Evolutionary conservation across 2,797 vertebrate species (phyloP), one percentile per base, ranked within the genome.

Genomic region (Loris lydekkerianus): DNA sequence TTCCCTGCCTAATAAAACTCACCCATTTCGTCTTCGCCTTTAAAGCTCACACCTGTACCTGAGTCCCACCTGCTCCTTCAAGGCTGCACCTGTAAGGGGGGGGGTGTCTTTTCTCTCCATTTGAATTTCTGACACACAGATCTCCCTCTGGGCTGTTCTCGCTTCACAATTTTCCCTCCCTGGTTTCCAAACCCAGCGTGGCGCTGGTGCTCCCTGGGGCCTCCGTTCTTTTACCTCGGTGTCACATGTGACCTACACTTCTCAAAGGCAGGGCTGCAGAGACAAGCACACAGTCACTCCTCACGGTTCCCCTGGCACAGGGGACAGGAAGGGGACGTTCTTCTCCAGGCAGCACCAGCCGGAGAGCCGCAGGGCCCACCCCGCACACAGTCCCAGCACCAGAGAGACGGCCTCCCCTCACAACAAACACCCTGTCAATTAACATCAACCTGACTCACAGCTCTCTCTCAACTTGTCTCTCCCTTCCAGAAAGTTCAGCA

Each of bases 401-500:
- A 58, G 18, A 43, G 49, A 40, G 73, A 49, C 29, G 75, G n/a
- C n/a, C 49, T 53, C 18, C 53, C 53, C 56, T 25, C 5, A 0
- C 10, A 4, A 0, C 10, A 4, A n/a, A 37, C 40, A 0, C 10
- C 15, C 3, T 4, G 5, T 40, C 49, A 84, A 29, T 20, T 20
- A 85, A 75, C 31, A 21, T 1, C 0, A 0, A n/a, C 92, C 97
- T 88, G 80, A 90, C 13, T 21, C 0, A 0, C 0, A 25, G 95
- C 87, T 60, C 81, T n/a, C 37, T 78, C 90, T 86, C 95, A 25
- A 31, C 73, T 10, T 31, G 15, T 25, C 0, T 65, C 46, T 86
- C 92, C 86, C 63, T 81, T 91, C 89, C 98, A 99, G 99, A 99
- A 99, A 99, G 99, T 99, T 93, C 99, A 99, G 96, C 99, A 99